phyloP scores from a whole-genome alignment of 2,113 vertebrate species.

The Sorex fumeus region DNA sequence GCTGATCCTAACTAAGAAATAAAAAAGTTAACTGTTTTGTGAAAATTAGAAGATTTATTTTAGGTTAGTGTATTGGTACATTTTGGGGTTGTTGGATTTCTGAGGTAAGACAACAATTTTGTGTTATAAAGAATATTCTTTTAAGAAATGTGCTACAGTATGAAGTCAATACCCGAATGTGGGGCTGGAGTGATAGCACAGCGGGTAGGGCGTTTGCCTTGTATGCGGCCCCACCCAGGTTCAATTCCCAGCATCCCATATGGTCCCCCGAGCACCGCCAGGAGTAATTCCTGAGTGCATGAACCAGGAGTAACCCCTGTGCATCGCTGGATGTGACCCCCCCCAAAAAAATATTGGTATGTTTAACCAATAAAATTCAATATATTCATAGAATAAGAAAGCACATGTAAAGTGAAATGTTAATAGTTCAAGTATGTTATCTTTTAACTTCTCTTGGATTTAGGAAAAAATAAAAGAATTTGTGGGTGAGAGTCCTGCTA shows the following conservation, averaged over 20 bases:
- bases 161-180: not conserved
- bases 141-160: constrained; percentile 34
- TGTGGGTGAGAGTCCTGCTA: too few species aligned
- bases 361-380: not conserved
- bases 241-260: too few species aligned
- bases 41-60: constrained; percentile 38
- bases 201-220: too few species aligned
- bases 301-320: too few species aligned
- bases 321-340: too few species aligned
- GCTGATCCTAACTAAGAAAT: constrained; percentile 21
- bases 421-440: not conserved
- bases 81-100: constrained; percentile 45
- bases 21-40: constrained; percentile 50
- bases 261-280: too few species aligned
- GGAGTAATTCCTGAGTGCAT: too few species aligned
- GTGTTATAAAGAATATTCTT: constrained; percentile 33
- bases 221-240: too few species aligned
- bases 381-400: not conserved
- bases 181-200: too few species aligned
- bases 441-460: not conserved
- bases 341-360: too few species aligned
- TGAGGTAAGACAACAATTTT: constrained; percentile 24
- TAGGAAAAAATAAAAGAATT: not conserved
- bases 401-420: too few species aligned
- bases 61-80: not conserved